phyloP scores from a whole-genome alignment of 2,113 vertebrate species.

The Syngnathoides biaculeatus region DNA sequence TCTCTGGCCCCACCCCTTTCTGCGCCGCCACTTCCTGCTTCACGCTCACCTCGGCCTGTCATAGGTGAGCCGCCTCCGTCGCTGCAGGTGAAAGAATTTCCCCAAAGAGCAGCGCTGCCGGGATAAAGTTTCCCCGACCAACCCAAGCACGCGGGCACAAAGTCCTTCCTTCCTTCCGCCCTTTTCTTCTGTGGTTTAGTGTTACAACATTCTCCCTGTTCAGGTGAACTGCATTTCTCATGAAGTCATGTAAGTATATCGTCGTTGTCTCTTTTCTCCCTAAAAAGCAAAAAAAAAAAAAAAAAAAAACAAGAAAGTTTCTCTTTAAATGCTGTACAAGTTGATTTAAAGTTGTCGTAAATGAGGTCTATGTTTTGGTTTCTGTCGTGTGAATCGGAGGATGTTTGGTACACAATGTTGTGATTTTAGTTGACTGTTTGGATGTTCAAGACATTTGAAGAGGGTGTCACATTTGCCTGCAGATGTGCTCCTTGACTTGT shows the following conservation, averaged over 20 bases:
- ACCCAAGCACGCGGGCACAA: constrained; percentile 48
- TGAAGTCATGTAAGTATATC: constrained; percentile 51
- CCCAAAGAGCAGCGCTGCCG: neutral
- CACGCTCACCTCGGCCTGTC: constrained; percentile 58
- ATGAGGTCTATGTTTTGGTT: constrained; percentile 1
- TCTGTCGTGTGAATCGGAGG: neutral
- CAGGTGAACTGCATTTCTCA: constrained; percentile 52
- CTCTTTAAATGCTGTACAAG: neutral
- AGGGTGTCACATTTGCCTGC: constrained; percentile 44
- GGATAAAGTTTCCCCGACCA: constrained; percentile 40
- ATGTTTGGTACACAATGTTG: constrained; percentile 16
- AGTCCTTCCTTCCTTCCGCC: constrained; percentile 52
- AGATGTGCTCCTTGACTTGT: constrained; percentile 42
- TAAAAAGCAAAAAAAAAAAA: neutral
- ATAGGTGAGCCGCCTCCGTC: constrained; percentile 36
- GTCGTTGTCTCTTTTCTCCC: neutral
- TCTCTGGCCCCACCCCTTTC: constrained; percentile 37
- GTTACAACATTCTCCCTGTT: constrained; percentile 69
- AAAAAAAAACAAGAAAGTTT: neutral
- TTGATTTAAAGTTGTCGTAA: neutral
- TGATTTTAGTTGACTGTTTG: constrained; percentile 19
- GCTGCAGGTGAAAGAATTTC: constrained; percentile 22
- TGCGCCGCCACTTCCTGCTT: constrained; percentile 59
- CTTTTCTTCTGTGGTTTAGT: constrained; percentile 40
- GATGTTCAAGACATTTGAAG: constrained; percentile 37